These are phyloP conservation scores for Oopsacas minuta DNA, from an alignment of 37 sponge, comb jelly and placozoan species.

Conservation along the genomic window DNA sequence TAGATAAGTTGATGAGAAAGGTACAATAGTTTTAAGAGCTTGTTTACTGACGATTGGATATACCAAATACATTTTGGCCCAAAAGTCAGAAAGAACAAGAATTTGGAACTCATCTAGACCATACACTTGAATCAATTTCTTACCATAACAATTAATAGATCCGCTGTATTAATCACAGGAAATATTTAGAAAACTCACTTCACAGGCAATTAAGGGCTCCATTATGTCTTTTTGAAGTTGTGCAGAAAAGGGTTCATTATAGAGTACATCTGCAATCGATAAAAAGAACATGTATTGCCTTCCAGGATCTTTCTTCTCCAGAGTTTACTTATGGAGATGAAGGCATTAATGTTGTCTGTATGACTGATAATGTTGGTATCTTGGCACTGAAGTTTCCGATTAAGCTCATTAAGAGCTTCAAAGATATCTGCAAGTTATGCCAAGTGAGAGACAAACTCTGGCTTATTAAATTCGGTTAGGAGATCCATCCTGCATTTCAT, in stretches of 20 bases:
- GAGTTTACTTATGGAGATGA: neutral
- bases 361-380: neutral
- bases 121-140: neutral
- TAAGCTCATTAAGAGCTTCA: neutral
- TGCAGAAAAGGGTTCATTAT: too few species aligned
- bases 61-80: neutral
- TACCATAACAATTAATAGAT: neutral
- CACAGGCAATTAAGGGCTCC: neutral
- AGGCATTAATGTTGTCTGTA: neutral
- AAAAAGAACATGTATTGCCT: too few species aligned
- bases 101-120: neutral
- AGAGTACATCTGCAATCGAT: too few species aligned
- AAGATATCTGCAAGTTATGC: conserved; percentile 5
- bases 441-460: neutral
- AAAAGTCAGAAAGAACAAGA: neutral
- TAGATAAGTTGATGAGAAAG: neutral
- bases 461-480: neutral
- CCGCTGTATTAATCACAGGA: neutral
- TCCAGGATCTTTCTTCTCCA: neutral
- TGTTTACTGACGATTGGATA: neutral
- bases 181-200: neutral
- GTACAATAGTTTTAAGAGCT: neutral
- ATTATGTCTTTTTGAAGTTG: too few species aligned
- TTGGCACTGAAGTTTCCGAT: neutral
- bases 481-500: neutral